Conservation (phyloP, 2,797 vertebrate genomes). For the Adrianichthys oophorus region DNA sequence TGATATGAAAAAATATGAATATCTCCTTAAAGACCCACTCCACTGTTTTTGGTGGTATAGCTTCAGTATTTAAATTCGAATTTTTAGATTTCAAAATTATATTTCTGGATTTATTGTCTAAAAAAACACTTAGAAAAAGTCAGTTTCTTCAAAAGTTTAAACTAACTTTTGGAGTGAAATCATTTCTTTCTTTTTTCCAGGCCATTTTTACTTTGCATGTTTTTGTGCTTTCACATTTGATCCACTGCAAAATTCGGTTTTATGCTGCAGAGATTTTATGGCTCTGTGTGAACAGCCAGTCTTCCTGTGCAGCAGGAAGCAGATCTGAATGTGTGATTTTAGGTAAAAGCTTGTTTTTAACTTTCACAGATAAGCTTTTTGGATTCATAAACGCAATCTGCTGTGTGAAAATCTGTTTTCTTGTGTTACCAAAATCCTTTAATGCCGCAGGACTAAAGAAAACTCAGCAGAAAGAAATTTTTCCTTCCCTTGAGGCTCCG, state of each 20-base stretch:
- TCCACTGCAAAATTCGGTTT: background rate
- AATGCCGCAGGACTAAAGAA: background rate
- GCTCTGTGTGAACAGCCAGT: background rate
- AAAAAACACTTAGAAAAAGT: no score
- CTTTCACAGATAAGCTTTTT: slow-evolving; percentile 9
- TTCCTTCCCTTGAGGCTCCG: slow-evolving; percentile 19
- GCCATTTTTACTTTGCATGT: no score
- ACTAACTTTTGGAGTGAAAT: no score
- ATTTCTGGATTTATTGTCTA: no score
- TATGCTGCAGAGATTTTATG: background rate
- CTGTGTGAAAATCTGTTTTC: slow-evolving; percentile 32
- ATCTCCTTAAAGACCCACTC: no score
- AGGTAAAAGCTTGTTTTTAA: background rate
- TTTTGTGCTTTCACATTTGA: background rate
- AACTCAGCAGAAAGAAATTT: slow-evolving; percentile 6
- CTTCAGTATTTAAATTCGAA: no score
- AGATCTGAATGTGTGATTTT: background rate
- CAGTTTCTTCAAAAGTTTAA: no score
- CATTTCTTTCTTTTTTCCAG: no score
- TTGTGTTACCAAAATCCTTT: slow-evolving; percentile 23
- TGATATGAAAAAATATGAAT: no score
- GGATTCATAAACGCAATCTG: slow-evolving; percentile 21
- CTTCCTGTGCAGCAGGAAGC: background rate
- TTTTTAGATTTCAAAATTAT: no score
- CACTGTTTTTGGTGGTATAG: no score